Conservation (phyloP, 2,888 invertebrate genomes). For the Rhorus exstirpatorius region DNA sequence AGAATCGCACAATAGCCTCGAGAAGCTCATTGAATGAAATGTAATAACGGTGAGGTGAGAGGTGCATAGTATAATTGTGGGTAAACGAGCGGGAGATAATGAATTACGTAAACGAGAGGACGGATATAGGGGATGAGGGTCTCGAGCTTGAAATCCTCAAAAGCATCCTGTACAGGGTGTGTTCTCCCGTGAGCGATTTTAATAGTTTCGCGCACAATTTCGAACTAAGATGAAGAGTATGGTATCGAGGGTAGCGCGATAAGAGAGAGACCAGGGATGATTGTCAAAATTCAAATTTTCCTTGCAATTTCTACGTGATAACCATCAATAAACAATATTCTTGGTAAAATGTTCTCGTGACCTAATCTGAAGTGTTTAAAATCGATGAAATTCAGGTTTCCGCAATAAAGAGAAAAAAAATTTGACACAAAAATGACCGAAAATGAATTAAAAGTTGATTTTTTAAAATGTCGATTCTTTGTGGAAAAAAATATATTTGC, state of each 20-base stretch:
- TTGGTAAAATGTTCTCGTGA: not conserved
- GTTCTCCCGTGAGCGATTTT: slow-evolving; percentile 15
- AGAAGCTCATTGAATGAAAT: too few species aligned
- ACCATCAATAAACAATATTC: not conserved
- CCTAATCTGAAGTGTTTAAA: too few species aligned
- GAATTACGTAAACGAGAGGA: slow-evolving; percentile 1
- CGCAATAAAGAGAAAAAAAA: too few species aligned
- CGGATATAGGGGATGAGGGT: slow-evolving; percentile 13
- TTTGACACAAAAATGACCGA: too few species aligned
- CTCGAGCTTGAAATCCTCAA: slow-evolving; percentile 23
- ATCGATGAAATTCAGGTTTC: too few species aligned
- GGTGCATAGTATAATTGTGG: not conserved
- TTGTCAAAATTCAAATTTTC: not conserved
- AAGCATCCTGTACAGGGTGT: slow-evolving; percentile 7
- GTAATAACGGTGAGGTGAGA: too few species aligned
- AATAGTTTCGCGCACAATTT: slow-evolving; percentile 47
- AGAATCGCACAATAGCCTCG: too few species aligned
- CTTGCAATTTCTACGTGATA: not conserved
- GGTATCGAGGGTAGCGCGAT: not conserved
- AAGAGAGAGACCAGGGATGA: not conserved
- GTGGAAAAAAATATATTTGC: too few species aligned
- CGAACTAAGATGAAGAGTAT: slow-evolving; percentile 7
- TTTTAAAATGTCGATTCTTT: too few species aligned
- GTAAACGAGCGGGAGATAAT: not conserved
- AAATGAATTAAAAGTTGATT: too few species aligned